These are phyloP conservation scores for Imbricaverruca yamaguchii DNA, from an alignment of 2,888 invertebrate species.

Conservation along the genomic window DNA sequence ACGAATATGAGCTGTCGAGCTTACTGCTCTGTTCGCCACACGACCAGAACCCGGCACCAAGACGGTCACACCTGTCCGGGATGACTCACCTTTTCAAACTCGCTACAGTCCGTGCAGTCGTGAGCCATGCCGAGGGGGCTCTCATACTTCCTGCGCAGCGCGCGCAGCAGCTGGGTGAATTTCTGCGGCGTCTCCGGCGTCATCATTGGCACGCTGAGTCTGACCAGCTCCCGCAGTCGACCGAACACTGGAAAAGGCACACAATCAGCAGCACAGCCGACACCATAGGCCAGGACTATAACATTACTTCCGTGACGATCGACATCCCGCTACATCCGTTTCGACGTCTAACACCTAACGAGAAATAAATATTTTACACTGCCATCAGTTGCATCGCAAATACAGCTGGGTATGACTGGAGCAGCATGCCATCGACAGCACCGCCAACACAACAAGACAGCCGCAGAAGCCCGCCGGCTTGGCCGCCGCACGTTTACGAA, in stretches of 20 bases:
- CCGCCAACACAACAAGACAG: too few species aligned
- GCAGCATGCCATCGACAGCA: too few species aligned
- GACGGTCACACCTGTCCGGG: too few species aligned
- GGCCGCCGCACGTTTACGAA: too few species aligned
- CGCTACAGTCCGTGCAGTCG: neutral
- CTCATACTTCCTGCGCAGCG: neutral
- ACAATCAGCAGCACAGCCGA: neutral
- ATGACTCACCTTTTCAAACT: neutral
- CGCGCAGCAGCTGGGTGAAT: neutral
- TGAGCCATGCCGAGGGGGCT: neutral
- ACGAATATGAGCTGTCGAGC: too few species aligned
- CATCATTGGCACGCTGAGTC: neutral
- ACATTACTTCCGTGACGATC: neutral
- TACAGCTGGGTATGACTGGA: too few species aligned
- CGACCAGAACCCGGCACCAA: too few species aligned
- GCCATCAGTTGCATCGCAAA: too few species aligned
- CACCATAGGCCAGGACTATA: neutral
- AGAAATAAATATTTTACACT: too few species aligned
- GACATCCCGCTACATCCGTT: neutral
- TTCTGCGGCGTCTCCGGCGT: conserved; percentile 7
- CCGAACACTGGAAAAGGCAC: neutral
- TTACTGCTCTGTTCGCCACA: too few species aligned
- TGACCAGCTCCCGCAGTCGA: neutral
- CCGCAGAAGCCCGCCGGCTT: too few species aligned
- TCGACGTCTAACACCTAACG: too few species aligned